Evolutionary conservation across 2,888 invertebrate species (phyloP).

Genomic region (Clostera curtula): DNA sequence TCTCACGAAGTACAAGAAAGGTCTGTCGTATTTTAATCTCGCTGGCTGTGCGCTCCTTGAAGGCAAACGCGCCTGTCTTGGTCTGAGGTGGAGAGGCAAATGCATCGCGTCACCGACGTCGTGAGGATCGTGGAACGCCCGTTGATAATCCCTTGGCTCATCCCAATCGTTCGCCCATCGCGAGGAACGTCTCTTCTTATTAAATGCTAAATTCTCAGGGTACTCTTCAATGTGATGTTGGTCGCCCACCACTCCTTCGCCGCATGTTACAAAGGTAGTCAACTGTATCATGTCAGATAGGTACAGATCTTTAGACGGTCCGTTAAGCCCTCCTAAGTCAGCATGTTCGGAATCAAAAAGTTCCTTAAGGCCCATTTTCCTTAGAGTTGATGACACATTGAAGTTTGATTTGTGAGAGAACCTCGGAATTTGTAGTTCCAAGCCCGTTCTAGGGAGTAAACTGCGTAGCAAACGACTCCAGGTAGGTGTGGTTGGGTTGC

Average conservation of each 20-base stretch:
- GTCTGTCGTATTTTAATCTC: conserved; percentile 87
- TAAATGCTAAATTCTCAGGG: conserved; percentile 77
- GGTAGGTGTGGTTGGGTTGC: conserved; percentile 78
- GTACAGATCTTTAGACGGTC: conserved; percentile 84
- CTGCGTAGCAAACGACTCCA: conserved; percentile 85
- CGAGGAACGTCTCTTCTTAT: conserved; percentile 49
- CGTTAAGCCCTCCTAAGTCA: conserved; percentile 88
- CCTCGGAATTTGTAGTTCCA: conserved; percentile 89
- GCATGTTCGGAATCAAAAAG: conserved; percentile 85
- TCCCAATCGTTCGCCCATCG: conserved; percentile 68
- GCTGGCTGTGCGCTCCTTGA: conserved; percentile 78
- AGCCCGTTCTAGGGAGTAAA: conserved; percentile 82
- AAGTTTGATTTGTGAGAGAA: conserved; percentile 89
- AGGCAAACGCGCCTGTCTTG: conserved; percentile 81
- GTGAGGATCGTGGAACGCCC: conserved; percentile 81
- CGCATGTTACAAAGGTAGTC: conserved; percentile 89
- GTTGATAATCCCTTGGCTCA: conserved; percentile 78
- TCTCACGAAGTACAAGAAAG: conserved; percentile 90
- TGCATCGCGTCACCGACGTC: conserved; percentile 67
- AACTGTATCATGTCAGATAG: conserved; percentile 90
- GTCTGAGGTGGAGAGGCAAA: conserved; percentile 80
- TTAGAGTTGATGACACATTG: conserved; percentile 85
- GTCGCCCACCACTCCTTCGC: conserved; percentile 81
- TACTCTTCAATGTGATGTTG: conserved; percentile 88
- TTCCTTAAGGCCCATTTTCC: conserved; percentile 87